phyloP scores from a whole-genome alignment of 2,797 vertebrate species.

The Coracias cyanogaster region DNA sequence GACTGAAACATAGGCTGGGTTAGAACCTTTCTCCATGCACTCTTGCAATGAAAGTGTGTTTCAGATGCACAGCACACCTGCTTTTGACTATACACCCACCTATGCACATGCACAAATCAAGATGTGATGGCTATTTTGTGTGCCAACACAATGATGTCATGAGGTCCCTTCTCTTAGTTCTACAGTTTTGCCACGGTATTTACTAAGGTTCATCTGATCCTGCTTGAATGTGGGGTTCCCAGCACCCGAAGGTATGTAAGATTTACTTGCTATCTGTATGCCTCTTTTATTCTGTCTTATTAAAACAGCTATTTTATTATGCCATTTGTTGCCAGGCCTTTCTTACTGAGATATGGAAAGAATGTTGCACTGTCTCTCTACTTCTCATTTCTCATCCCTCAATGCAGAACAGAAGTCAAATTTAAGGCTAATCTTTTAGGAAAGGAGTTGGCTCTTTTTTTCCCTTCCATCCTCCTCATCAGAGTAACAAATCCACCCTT shows the following conservation, averaged over 20 bases:
- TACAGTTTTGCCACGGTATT: not conserved
- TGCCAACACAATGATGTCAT: not conserved
- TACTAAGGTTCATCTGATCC: not conserved
- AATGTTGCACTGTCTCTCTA: not conserved
- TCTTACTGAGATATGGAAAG: not conserved
- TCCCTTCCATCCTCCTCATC: not conserved
- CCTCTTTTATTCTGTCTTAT: not conserved
- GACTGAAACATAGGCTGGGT: not conserved
- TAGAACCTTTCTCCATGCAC: not conserved
- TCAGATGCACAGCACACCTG: not conserved
- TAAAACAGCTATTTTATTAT: not conserved
- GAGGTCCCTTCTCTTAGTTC: not conserved
- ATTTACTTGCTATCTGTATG: not conserved
- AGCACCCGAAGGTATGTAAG: not conserved
- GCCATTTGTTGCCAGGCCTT: not conserved
- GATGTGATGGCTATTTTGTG: not conserved
- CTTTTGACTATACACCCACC: rapidly evolving
- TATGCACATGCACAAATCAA: rapidly evolving
- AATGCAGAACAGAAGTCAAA: not conserved
- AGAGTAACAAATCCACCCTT: not conserved
- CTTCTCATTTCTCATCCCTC: not conserved
- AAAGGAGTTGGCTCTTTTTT: not conserved
- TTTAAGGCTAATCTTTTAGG: not conserved
- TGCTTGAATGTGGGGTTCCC: not conserved
- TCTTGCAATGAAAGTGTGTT: not conserved